Base-by-base conservation (phyloP, 2,113 vertebrate genomes). In the Cyphomyrus plagiostoma region DNA sequence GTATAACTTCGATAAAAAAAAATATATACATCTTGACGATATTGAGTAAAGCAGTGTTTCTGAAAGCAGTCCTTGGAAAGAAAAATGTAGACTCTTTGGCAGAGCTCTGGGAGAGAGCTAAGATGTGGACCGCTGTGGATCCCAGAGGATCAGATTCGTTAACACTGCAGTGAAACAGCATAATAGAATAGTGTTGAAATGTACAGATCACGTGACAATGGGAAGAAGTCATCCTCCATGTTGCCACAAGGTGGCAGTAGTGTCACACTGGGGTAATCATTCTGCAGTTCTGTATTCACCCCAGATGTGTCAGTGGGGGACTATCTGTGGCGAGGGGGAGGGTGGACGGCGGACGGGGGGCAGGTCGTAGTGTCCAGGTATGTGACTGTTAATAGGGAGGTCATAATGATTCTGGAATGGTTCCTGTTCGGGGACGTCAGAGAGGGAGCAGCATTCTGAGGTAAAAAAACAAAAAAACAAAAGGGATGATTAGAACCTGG, bases 351-450 rank as follows among this genome's bases (percentile, higher is more conserved):
- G 97, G 9, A 97, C 94, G 0, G 97, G 97, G 0, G 97, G 98
- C 91, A 99, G 91, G 89, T 99, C 98, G 0, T 99, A 99, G 95
- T 99, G 98, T 83, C 96, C 95, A 0, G 97, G 98, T 94, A 99
- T 97, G 95, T 99, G 98, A 94, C 98, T 99, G 96, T 99, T 99
- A 91, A 98, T 97, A 0, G 98, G 98, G 1, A 97, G 97, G 94
- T 98, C 98, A 0, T 99, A 99, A 94, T 98, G 98, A 93, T 94
- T 95, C 2, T 96, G 96, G 4, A 39, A 66, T 39, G 94, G 90
- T 91, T 96, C 95, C 15, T 94, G 93, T 39, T 94, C 94, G 7
- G 92, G 87, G 86, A 92, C 91, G n/a, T 95, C 93, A 45, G 94
- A 91, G 15, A 95, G 92, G 85, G 93, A 94, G 88, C 93, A 93